Evolutionary conservation across 2,888 invertebrate genomes (phyloP).

Genomic region (Acrocyrtus sp.): DNA sequence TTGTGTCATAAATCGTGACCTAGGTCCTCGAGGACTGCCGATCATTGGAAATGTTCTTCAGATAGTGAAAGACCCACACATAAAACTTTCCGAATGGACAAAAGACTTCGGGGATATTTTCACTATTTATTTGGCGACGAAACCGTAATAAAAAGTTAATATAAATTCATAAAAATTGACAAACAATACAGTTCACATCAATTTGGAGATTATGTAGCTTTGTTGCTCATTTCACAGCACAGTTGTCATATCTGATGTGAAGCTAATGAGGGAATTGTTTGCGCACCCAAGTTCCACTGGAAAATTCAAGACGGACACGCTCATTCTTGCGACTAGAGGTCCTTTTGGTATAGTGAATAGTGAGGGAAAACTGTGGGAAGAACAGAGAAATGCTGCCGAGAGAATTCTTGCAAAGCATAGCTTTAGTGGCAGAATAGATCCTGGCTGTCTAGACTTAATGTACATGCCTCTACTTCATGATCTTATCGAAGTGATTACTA

Average conservation of each 20-base stretch:
- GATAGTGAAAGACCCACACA: slow-evolving; percentile 7
- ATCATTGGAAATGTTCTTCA: slow-evolving; percentile 16
- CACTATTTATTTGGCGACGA: slow-evolving; percentile 7
- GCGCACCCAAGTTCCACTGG: slow-evolving; percentile 4
- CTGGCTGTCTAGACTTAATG: neutral
- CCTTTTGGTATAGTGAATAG: slow-evolving; percentile 9
- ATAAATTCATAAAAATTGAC: no score
- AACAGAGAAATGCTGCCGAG: slow-evolving; percentile 5
- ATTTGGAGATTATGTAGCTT: neutral
- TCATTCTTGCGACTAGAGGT: slow-evolving; percentile 13
- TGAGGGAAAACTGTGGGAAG: neutral
- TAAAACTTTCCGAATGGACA: slow-evolving; percentile 16
- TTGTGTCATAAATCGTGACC: neutral
- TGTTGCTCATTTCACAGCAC: neutral
- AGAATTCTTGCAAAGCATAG: slow-evolving; percentile 2
- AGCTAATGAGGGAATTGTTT: slow-evolving; percentile 9
- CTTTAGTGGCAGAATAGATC: neutral
- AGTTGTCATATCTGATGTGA: slow-evolving; percentile 5
- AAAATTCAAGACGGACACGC: slow-evolving; percentile 13
- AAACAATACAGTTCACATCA: no score
- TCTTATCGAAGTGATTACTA: no score
- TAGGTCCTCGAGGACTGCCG: slow-evolving; percentile 15
- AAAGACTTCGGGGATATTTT: slow-evolving; percentile 5
- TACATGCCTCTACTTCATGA: neutral
- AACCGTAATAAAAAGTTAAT: no score